Evolutionary conservation across 2,113 vertebrate genomes (phyloP), one percentile per base, ranked within the genome.

Genomic region (Tachycineta bicolor): DNA sequence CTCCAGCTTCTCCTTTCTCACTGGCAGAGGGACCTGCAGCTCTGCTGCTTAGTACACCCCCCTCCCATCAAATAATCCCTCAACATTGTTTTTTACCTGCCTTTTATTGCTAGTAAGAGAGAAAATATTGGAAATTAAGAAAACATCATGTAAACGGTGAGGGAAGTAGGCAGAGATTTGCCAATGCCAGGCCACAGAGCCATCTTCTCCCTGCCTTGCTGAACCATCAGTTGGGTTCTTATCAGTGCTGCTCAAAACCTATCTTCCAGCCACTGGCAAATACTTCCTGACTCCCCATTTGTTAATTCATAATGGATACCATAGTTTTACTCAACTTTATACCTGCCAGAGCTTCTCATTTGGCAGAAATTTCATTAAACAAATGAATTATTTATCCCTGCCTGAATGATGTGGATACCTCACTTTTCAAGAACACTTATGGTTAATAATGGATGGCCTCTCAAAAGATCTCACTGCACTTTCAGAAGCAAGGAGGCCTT

Each of bases 321-420:
- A 43, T 0, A 0, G 37, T 52, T 91, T 85, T 85, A 81, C 56
- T 78, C 43, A 34, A 62, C 41, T 90, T 56, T 2, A 0, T 49
- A 73, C 53, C 44, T 79, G 59, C 46, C 41, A 52, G 50, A 49
- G 49, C 46, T 92, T 55, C 59, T 37, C 75, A 1, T 0, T 2
- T 20, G 63, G 58, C 85, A 80, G 13, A n/a, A 73, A 46, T 43
- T 71, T 92, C 70, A 81, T 90, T 77, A 90, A 80, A 49, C 5
- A 50, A 24, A 70, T 92, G 6, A 93, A 96, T 93, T 94, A 94
- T 95, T 94, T 50, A 95, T 86, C 25, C n/a, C n/a, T 53, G 69
- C 41, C 71, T 50, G 83, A 53, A 93, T 0, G 2, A 52, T 25
- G 15, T 5, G 14, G 80, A 43, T 29, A 52, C 20, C 56, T 37